Conservation (phyloP, 2,888 invertebrate species). For the Atethmia centrago region DNA sequence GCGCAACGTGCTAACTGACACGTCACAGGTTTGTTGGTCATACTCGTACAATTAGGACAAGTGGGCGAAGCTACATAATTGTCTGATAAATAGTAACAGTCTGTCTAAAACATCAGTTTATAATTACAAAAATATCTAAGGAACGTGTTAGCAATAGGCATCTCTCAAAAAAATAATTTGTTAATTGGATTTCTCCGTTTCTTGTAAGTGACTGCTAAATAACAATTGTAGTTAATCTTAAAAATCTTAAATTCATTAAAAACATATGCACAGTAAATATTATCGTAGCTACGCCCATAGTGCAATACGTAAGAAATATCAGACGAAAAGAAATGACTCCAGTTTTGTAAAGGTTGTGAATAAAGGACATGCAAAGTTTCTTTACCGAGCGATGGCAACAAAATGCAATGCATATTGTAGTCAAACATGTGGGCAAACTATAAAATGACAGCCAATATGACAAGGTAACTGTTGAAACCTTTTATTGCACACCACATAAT, state of each 20-base stretch:
- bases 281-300: not conserved
- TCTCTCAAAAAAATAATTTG: not conserved
- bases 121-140: not conserved
- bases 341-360: not conserved
- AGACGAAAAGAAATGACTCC: not conserved
- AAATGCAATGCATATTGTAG: not conserved
- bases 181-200: not conserved
- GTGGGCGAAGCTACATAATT: not conserved
- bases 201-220: not conserved
- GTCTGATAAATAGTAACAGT: not conserved
- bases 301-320: constrained; percentile 16
- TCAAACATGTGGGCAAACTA: not conserved
- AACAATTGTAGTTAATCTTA: not conserved
- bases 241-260: not conserved
- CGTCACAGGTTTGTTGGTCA: constrained; percentile 9
- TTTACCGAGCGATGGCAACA: not conserved
- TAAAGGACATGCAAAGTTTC: not conserved
- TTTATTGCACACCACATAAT: too few relatives aligned
- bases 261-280: not conserved
- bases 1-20: constrained; percentile 44
- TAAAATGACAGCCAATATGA: not conserved
- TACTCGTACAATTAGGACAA: constrained; percentile 9
- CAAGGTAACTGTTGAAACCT: not conserved
- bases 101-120: not conserved
- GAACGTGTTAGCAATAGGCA: not conserved